phyloP scores from a whole-genome alignment of 2,113 vertebrate species.

The Apteryx owenii region DNA sequence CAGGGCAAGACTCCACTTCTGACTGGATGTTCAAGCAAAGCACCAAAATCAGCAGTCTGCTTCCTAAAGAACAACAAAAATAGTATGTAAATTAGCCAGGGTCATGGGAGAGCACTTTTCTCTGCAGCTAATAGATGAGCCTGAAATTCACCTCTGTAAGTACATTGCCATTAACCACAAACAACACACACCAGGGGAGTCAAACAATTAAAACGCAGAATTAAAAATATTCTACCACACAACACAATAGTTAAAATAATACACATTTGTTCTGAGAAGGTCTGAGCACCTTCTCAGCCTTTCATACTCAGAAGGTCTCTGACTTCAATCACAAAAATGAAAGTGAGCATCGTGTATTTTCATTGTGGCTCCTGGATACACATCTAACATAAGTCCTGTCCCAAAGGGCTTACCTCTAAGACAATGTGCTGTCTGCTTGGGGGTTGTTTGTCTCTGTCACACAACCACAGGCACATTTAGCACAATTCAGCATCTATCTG shows the following conservation, averaged over 20 bases:
- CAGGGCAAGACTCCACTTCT: slow-evolving; percentile 87
- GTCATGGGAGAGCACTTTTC: not conserved
- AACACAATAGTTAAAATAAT: not conserved
- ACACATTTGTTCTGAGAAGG: not conserved
- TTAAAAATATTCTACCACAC: not conserved
- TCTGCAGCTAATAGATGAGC: not conserved
- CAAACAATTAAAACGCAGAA: not conserved
- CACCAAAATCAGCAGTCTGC: slow-evolving; percentile 90
- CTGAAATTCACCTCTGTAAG: not conserved
- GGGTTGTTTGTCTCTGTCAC: not conserved
- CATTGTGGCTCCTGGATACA: not conserved
- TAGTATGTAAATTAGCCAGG: slow-evolving; percentile 34
- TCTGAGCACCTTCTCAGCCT: not conserved
- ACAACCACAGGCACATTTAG: not conserved
- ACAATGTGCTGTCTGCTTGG: not conserved
- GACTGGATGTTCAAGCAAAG: slow-evolving; percentile 90
- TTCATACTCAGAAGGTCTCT: not conserved
- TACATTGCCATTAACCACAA: not conserved
- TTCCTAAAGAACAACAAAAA: slow-evolving; percentile 80
- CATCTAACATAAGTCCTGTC: not conserved
- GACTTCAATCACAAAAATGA: not conserved
- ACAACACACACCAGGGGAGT: not conserved
- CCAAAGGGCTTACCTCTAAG: not conserved
- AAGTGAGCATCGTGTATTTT: not conserved
- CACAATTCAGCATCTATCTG: not conserved